A percentile compares a stretch with the other conserved stretches of the same genome.
These are phyloP conservation scores for Lampris megalopsis DNA, from an alignment of 2,113 vertebrate genomes.

Conservation along the genomic window DNA sequence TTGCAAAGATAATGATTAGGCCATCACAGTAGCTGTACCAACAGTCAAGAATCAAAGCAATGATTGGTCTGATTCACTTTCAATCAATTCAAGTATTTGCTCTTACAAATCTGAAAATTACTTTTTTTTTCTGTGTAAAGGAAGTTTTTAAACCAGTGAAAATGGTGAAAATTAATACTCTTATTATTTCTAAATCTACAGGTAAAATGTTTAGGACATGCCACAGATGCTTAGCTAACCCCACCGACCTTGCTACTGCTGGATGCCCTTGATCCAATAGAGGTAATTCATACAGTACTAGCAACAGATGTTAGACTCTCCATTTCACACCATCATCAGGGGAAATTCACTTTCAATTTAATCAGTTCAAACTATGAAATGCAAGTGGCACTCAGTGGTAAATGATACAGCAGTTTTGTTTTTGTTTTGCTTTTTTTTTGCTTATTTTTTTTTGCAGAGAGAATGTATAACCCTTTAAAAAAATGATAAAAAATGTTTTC, in stretches of 20 bases:
- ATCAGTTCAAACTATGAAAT: background rate
- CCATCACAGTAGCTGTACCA: slow-evolving; percentile 21
- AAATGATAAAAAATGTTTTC: background rate
- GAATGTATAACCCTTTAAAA: background rate
- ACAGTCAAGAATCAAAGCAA: slow-evolving; percentile 8
- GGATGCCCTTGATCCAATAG: background rate
- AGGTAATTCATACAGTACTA: slow-evolving; percentile 15
- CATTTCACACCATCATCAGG: background rate
- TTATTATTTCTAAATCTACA: no score
- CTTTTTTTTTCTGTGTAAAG: no score
- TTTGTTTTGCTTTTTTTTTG: background rate
- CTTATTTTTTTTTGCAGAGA: background rate
- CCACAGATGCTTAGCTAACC: no score
- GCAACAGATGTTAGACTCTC: slow-evolving; percentile 36
- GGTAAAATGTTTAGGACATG: no score
- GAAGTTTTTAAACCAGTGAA: no score
- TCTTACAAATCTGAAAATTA: no score
- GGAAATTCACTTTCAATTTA: background rate
- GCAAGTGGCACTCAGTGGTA: background rate
- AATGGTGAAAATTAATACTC: no score
- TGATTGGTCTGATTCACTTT: no score
- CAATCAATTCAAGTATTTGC: no score
- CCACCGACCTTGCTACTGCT: no score
- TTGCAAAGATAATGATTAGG: slow-evolving; percentile 27
- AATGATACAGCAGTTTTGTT: background rate